phyloP scores from a whole-genome alignment of 2,888 invertebrate species.

The Drosophila birchii region DNA sequence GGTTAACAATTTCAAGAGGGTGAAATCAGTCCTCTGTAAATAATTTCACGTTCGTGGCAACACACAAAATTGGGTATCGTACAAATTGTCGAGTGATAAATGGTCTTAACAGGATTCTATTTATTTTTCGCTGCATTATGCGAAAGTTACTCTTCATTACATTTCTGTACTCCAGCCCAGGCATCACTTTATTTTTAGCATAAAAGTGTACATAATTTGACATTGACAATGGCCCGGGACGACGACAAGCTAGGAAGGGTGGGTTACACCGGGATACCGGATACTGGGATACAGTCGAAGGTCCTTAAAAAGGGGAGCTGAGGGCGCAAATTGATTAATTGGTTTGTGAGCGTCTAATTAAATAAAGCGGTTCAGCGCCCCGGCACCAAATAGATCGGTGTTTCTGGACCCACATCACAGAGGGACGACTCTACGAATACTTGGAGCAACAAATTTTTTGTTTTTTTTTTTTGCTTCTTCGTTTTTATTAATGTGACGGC shows the following conservation, averaged over 20 bases:
- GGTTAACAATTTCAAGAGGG: conserved; percentile 64
- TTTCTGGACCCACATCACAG: conserved; percentile 62
- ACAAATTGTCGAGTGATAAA: conserved; percentile 83
- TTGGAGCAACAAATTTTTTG: conserved; percentile 60
- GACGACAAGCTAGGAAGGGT: background rate
- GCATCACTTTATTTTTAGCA: conserved; percentile 73
- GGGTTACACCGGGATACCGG: background rate
- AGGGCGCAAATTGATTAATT: conserved; percentile 81
- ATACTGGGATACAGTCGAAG: conserved; percentile 2
- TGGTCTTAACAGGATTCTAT: conserved; percentile 85
- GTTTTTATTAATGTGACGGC: conserved; percentile 77
- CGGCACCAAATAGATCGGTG: conserved; percentile 24
- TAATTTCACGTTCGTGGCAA: conserved; percentile 68
- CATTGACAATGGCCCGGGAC: conserved; percentile 76
- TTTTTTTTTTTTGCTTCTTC: conserved; percentile 64
- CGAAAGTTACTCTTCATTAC: conserved; percentile 65
- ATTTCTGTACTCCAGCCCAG: conserved; percentile 32
- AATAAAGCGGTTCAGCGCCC: conserved; percentile 72
- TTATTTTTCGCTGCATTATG: conserved; percentile 62
- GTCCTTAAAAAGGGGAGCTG: conserved; percentile 3
- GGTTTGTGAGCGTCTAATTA: conserved; percentile 84
- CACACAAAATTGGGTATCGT: conserved; percentile 53
- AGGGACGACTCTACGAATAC: conserved; percentile 7
- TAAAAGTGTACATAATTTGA: conserved; percentile 82
- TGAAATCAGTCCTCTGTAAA: conserved; percentile 79